Conservation (phyloP, 2,888 invertebrate species). For the Drosophila nr. medialis region DNA sequence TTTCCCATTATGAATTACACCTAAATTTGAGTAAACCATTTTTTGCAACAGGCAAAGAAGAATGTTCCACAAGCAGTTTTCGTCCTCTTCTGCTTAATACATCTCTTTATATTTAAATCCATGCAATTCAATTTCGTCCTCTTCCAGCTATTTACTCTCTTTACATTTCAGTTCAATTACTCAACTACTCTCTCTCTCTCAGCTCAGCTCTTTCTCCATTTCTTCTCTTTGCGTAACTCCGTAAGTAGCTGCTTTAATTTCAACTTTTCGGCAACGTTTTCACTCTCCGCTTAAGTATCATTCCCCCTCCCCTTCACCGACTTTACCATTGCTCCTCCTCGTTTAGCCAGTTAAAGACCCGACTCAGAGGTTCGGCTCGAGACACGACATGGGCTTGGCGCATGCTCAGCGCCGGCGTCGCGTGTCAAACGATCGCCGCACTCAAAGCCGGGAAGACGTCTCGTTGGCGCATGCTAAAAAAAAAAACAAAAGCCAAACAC, state of each 20-base stretch:
- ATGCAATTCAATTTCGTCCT: not conserved
- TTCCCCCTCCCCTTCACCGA: not conserved
- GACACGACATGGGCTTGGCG: slow-evolving; percentile 43
- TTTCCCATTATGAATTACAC: not conserved
- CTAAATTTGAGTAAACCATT: not conserved
- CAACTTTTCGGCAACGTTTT: slow-evolving; percentile 23
- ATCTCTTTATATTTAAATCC: not conserved
- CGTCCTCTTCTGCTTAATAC: not conserved
- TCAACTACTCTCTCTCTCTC: not conserved
- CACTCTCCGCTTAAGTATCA: slow-evolving; percentile 22
- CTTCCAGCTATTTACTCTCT: not conserved
- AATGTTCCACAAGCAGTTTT: not conserved
- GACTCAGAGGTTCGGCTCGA: slow-evolving; percentile 11
- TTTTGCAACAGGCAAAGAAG: not conserved
- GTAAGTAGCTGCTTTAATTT: slow-evolving; percentile 6
- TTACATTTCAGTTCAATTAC: not conserved
- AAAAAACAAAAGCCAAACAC: slow-evolving; percentile 7
- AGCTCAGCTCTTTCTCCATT: slow-evolving; percentile 4
- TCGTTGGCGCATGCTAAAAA: slow-evolving; percentile 45
- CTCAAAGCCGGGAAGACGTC: slow-evolving; percentile 72
- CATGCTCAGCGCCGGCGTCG: slow-evolving; percentile 54
- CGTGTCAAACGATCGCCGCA: slow-evolving; percentile 75
- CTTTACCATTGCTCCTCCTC: not conserved
- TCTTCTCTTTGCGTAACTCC: not conserved
- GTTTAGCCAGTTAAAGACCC: slow-evolving; percentile 9